These are phyloP conservation scores for Conops quadrifasciatus DNA, from an alignment of 2,888 invertebrate genomes.

Conservation along the genomic window DNA sequence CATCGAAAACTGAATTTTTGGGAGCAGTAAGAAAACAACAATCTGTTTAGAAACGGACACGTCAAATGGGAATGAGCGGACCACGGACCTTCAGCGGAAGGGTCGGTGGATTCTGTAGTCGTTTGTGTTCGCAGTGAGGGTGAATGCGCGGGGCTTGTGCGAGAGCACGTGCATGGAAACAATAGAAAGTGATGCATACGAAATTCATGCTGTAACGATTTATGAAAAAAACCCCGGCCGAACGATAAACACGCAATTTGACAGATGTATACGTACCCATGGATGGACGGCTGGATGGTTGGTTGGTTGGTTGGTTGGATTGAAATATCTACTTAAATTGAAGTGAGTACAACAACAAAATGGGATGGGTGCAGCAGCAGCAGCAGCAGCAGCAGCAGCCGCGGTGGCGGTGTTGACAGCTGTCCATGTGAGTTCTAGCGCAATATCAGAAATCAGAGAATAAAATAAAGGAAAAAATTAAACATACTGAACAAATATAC, in stretches of 20 bases:
- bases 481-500: too few relatives aligned
- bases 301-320: neutral
- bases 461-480: neutral
- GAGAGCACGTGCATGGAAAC: slow-evolving; percentile 23
- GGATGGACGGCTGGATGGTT: neutral
- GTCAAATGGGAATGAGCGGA: neutral
- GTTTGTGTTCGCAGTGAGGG: neutral
- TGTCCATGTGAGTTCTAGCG: neutral
- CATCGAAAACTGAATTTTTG: too few relatives aligned
- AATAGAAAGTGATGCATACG: slow-evolving; percentile 17
- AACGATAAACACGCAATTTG: slow-evolving; percentile 15
- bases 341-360: neutral
- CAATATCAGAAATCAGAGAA: neutral
- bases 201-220: neutral
- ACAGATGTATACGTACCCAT: slow-evolving; percentile 6
- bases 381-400: neutral
- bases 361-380: slow-evolving; percentile 21
- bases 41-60: neutral
- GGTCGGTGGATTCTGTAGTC: neutral
- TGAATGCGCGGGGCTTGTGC: slow-evolving; percentile 9
- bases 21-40: too few relatives aligned
- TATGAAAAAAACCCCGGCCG: neutral
- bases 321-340: neutral
- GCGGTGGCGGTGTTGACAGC: slow-evolving; percentile 3
- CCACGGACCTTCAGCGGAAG: slow-evolving; percentile 2